Evolutionary conservation across 2,113 vertebrate species (phyloP).

Genomic region (Leuciscus idus): DNA sequence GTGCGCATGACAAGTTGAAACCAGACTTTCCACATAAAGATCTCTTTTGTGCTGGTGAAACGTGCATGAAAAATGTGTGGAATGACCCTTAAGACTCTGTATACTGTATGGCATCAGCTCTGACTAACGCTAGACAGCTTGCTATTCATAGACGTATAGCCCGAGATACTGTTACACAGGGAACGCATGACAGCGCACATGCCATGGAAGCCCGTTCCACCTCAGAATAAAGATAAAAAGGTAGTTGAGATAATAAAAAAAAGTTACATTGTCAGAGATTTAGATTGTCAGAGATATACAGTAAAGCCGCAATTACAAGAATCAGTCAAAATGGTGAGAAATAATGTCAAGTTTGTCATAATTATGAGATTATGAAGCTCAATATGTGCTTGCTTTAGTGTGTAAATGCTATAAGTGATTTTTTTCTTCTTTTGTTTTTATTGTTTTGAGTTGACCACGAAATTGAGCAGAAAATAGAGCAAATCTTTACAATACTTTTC

Average conservation of each 20-base stretch:
- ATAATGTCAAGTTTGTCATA: no score
- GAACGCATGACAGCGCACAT: background rate
- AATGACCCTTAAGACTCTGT: background rate
- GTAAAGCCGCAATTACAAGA: no score
- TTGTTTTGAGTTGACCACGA: background rate
- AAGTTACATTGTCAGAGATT: no score
- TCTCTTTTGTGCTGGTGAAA: slow-evolving; percentile 20
- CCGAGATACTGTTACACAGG: background rate
- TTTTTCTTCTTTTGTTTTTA: background rate
- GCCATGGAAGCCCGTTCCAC: background rate
- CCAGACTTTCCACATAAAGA: slow-evolving; percentile 25
- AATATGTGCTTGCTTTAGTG: background rate
- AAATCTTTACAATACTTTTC: background rate
- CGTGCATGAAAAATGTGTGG: background rate
- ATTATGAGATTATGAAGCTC: no score
- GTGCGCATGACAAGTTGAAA: background rate
- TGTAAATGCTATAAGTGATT: background rate
- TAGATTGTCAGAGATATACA: no score
- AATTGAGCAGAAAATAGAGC: background rate
- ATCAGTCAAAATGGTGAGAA: no score
- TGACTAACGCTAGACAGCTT: background rate
- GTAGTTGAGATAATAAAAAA: background rate
- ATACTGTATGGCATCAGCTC: slow-evolving; percentile 5
- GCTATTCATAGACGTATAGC: slow-evolving; percentile 14
- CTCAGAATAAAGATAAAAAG: background rate